Percentiles rank a stretch among this genome's conserved stretches.
Conservation (phyloP, 2,113 vertebrate species). For the Poecile atricapillus region DNA sequence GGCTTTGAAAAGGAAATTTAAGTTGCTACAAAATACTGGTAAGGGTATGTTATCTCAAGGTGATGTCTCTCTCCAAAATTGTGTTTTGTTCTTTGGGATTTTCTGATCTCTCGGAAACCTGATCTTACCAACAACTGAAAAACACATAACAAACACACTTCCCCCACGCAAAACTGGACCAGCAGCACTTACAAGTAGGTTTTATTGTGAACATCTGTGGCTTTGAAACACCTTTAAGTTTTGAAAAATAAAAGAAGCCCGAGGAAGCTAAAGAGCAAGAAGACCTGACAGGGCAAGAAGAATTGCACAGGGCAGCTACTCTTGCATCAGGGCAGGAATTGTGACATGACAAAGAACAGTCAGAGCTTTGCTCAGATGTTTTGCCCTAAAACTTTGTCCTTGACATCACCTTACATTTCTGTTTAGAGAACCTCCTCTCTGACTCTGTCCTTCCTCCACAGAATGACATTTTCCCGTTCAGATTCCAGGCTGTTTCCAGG, state of each 20-base stretch:
- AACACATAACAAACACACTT: no score
- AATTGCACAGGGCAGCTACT: accelerated
- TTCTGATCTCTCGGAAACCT: background rate
- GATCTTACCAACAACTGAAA: background rate
- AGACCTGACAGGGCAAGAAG: background rate
- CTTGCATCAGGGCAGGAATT: background rate
- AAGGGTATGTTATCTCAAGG: background rate
- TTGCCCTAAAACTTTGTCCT: background rate
- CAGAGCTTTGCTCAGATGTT: background rate
- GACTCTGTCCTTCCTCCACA: background rate
- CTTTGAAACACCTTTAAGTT: background rate
- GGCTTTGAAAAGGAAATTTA: background rate
- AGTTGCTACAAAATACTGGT: background rate
- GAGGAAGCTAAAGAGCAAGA: background rate
- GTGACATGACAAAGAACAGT: background rate
- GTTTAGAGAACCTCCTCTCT: background rate
- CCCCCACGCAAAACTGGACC: accelerated
- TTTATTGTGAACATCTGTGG: background rate
- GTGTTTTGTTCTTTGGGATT: background rate
- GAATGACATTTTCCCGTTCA: background rate
- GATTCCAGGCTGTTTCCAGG: background rate
- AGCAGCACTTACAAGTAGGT: background rate
- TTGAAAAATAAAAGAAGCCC: background rate
- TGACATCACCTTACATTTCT: background rate
- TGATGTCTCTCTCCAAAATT: background rate